Evolutionary conservation across 2,113 vertebrate species (phyloP).

Genomic region (Orientallactaga bullata): DNA sequence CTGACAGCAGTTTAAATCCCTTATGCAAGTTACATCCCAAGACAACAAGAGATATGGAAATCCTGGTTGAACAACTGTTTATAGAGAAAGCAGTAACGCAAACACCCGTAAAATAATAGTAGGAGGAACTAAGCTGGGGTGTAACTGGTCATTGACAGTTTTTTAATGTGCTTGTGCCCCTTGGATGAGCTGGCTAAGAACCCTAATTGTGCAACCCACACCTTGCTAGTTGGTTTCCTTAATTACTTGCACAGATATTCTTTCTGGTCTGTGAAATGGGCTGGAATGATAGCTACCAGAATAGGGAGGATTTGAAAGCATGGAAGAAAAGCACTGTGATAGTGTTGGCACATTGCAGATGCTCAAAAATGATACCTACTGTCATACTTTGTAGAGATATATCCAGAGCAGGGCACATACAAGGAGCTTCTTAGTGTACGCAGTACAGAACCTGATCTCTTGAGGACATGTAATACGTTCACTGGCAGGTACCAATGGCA

Average conservation of each 20-base stretch:
- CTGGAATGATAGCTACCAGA: background rate
- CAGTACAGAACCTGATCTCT: background rate
- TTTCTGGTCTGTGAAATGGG: conserved; percentile 34
- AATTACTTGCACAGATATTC: background rate
- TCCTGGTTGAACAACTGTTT: background rate
- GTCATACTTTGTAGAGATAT: background rate
- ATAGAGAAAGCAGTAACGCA: background rate
- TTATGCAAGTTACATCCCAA: background rate
- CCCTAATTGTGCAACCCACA: background rate
- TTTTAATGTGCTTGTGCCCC: background rate
- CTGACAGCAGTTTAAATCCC: background rate
- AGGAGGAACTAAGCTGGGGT: background rate
- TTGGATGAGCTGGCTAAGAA: background rate
- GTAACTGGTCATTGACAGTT: background rate
- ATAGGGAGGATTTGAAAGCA: background rate
- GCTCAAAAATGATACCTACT: background rate
- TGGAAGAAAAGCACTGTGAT: background rate
- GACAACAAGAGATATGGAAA: background rate
- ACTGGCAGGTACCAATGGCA: background rate
- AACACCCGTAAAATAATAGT: background rate
- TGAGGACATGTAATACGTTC: background rate
- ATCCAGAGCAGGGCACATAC: background rate
- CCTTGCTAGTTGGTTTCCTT: background rate
- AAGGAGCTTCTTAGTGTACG: background rate
- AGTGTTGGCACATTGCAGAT: background rate